These are phyloP conservation scores for Cremastinae sp. DNA, from an alignment of 2,888 invertebrate genomes.

Conservation along the genomic window DNA sequence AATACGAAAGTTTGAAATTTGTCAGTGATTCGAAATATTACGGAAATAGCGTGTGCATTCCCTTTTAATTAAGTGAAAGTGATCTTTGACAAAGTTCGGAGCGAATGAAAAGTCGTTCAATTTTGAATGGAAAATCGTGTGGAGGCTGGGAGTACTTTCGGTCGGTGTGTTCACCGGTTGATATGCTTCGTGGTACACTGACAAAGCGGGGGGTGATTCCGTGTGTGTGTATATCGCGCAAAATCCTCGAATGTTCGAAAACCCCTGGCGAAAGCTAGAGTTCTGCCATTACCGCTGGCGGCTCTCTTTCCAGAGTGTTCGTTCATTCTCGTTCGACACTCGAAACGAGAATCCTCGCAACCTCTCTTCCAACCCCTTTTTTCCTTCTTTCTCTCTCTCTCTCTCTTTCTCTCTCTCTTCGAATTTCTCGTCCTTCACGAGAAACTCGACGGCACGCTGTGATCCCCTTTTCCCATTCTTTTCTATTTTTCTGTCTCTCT, in stretches of 20 bases:
- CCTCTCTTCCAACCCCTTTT: slow-evolving; percentile 24
- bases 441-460: slow-evolving; percentile 14
- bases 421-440: not conserved
- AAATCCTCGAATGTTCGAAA: slow-evolving; percentile 37
- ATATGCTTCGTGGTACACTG: slow-evolving; percentile 35
- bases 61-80: no score
- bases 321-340: slow-evolving; percentile 57
- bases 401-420: slow-evolving; percentile 15
- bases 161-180: slow-evolving; percentile 18
- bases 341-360: slow-evolving; percentile 52
- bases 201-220: not conserved
- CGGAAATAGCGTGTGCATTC: no score
- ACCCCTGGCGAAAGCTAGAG: slow-evolving; percentile 34
- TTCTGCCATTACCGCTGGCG: slow-evolving; percentile 17
- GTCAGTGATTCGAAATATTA: no score
- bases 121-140: not conserved
- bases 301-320: slow-evolving; percentile 40
- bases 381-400: slow-evolving; percentile 6
- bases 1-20: no score
- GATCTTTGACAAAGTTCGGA: no score
- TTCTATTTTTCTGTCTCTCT: not conserved
- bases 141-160: not conserved
- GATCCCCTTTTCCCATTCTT: no score
- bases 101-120: not conserved
- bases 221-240: slow-evolving; percentile 3